These are phyloP conservation scores for Maniola jurtina DNA, from an alignment of 1,140 invertebrate species.

Conservation along the genomic window DNA sequence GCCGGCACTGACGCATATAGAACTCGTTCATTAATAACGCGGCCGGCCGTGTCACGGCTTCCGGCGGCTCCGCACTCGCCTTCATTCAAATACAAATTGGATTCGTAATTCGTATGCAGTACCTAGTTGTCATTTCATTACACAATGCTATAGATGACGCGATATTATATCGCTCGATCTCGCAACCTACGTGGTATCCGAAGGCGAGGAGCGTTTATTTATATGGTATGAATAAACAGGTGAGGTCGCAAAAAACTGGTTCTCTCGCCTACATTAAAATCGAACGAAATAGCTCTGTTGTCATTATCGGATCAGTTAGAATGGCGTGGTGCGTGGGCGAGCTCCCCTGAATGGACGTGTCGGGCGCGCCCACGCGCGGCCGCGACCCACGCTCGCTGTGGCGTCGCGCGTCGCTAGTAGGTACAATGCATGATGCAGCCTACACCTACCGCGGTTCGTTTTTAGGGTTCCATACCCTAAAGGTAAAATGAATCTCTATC, in stretches of 20 bases:
- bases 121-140: constrained; percentile 34
- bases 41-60: constrained; percentile 65
- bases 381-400: constrained; percentile 25
- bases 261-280: constrained; percentile 42
- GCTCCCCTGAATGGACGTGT: constrained; percentile 60
- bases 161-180: constrained; percentile 9
- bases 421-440: constrained; percentile 6
- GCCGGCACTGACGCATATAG: constrained; percentile 44
- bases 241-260: constrained; percentile 24
- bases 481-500: no score
- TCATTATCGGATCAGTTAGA: constrained; percentile 56
- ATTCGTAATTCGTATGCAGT: constrained; percentile 44
- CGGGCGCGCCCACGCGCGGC: constrained; percentile 47
- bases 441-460: constrained; percentile 10
- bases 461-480: background rate
- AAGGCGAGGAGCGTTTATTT: constrained; percentile 12
- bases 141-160: constrained; percentile 12
- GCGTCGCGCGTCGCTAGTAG: constrained; percentile 31
- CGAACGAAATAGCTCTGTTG: constrained; percentile 45
- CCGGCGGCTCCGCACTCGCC: constrained; percentile 52
- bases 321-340: constrained; percentile 50
- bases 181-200: background rate
- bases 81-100: constrained; percentile 63
- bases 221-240: constrained; percentile 23
- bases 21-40: constrained; percentile 71